Base-by-base conservation (phyloP, 1,140 invertebrate genomes). In the Melitaea cinxia region DNA sequence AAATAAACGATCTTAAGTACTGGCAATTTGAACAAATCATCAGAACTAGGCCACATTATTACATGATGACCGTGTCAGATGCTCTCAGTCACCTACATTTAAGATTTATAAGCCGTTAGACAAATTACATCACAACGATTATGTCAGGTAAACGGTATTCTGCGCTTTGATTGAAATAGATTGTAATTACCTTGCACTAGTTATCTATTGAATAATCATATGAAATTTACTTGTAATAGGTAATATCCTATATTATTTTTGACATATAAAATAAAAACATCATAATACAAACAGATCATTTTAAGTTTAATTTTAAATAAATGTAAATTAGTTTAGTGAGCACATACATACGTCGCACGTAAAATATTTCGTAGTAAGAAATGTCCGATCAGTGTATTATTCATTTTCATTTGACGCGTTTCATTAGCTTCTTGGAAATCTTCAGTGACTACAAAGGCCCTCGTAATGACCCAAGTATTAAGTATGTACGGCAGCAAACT, bases 21-120 rank as follows among this genome's bases (percentile, higher is more conserved):
- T 75, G 59, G 56, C 84, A 87, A 89, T 89, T 89, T 85, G 77
- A 81, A 67, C 82, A 79, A 87, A 89, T 89, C 83, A 85, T 82
- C 79, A 70, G 56, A 82, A 85, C 69, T 84, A 75, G 84, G 80
- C 63, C 84, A 85, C 75, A 83, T 81, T 79, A 85, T 74, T 79
- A 68, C 69, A 75, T 73, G 79, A 83, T 72, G 73, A 75, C 72
- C 73, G 68, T 64, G 56, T 66, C 66, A 70, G 72, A 76, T 75
- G 69, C 55, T 65, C 57, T 61, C 64, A 49, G 57, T 55, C 57
- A 39, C 67, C 62, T 66, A 59, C 61, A 64, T 61, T 65, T 66
- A 42, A 71, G 64, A 72, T 69, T 66, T 67, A 73, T 69, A 47
- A 68, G 72, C 75, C 68, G 74, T 75, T 77, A 77, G 68, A 61